A percentile compares a stretch with the other conserved stretches of the same genome.
Evolutionary conservation across 2,888 invertebrate species (phyloP).

Genomic region (Drosophila conformis): DNA sequence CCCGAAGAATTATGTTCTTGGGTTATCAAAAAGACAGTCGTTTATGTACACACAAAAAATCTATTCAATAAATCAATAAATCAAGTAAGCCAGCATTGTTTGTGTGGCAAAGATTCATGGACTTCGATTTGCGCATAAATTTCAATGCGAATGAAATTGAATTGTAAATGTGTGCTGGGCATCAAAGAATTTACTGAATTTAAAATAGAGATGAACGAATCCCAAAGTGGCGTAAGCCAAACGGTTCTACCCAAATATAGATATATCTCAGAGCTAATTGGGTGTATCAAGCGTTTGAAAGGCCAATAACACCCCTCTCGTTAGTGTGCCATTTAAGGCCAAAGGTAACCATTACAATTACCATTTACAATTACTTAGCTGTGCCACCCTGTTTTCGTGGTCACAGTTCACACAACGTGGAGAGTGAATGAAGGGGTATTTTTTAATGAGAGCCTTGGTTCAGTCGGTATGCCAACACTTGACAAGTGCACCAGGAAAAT

Average conservation of each 20-base stretch:
- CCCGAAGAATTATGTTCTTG: neutral
- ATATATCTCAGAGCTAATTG: constrained; percentile 83
- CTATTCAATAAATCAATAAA: constrained; percentile 1
- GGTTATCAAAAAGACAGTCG: neutral
- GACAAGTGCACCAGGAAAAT: constrained; percentile 70
- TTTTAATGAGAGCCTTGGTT: constrained; percentile 66
- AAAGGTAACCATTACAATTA: constrained; percentile 64
- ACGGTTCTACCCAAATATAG: constrained; percentile 7
- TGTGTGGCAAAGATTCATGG: constrained; percentile 18
- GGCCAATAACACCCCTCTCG: constrained; percentile 36
- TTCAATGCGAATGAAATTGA: constrained; percentile 36
- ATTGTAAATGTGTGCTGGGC: constrained; percentile 43
- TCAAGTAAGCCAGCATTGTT: constrained; percentile 17
- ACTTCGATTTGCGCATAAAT: constrained; percentile 52
- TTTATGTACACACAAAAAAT: constrained; percentile 1
- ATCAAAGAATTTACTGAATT: constrained; percentile 39
- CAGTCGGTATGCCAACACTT: constrained; percentile 75
- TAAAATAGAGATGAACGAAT: constrained; percentile 15
- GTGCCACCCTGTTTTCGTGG: constrained; percentile 41
- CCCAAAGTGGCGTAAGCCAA: neutral
- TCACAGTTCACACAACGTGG: constrained; percentile 20
- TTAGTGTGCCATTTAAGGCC: constrained; percentile 58
- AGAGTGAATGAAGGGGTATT: constrained; percentile 49
- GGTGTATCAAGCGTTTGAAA: constrained; percentile 81
- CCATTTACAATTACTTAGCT: constrained; percentile 70